Evolutionary conservation across 1,140 invertebrate species (phyloP).

Genomic region (Leptopilina clavipes): DNA sequence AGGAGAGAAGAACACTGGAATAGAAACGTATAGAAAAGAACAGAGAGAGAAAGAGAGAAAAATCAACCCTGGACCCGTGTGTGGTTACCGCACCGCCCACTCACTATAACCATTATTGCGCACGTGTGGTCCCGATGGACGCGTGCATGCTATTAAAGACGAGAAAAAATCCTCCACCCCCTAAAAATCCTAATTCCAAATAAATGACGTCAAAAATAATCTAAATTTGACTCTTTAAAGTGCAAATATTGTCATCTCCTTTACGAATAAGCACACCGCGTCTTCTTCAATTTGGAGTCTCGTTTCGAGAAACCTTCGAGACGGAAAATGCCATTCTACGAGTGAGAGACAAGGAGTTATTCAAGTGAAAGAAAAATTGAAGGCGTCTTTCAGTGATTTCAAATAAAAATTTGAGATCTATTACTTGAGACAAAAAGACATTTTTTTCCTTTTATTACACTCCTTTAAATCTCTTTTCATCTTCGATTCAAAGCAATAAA

Average conservation of each 20-base stretch:
- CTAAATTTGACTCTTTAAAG: slow-evolving; percentile 25
- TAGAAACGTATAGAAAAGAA: slow-evolving; percentile 40
- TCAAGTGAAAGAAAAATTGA: too few relatives aligned
- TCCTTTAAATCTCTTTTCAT: too few relatives aligned
- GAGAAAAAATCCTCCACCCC: slow-evolving; percentile 62
- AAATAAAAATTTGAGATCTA: background rate
- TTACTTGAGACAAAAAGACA: too few relatives aligned
- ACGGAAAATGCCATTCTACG: slow-evolving; percentile 2
- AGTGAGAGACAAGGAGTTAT: background rate
- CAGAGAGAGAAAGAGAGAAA: slow-evolving; percentile 46
- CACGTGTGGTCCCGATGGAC: slow-evolving; percentile 73
- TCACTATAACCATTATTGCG: slow-evolving; percentile 66
- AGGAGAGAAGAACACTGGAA: slow-evolving; percentile 45
- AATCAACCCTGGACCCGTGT: slow-evolving; percentile 48
- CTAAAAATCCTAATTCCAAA: background rate
- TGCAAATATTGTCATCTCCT: background rate
- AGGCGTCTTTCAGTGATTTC: too few relatives aligned
- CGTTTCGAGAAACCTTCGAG: background rate
- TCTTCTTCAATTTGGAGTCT: background rate
- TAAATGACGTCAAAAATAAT: background rate
- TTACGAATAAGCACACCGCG: background rate
- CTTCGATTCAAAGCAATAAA: background rate
- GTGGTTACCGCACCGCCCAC: slow-evolving; percentile 59
- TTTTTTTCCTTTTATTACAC: too few relatives aligned
- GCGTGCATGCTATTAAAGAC: slow-evolving; percentile 71